These are phyloP conservation scores for Sitobion miscanthi DNA, from an alignment of 1,140 invertebrate genomes.

Conservation along the genomic window DNA sequence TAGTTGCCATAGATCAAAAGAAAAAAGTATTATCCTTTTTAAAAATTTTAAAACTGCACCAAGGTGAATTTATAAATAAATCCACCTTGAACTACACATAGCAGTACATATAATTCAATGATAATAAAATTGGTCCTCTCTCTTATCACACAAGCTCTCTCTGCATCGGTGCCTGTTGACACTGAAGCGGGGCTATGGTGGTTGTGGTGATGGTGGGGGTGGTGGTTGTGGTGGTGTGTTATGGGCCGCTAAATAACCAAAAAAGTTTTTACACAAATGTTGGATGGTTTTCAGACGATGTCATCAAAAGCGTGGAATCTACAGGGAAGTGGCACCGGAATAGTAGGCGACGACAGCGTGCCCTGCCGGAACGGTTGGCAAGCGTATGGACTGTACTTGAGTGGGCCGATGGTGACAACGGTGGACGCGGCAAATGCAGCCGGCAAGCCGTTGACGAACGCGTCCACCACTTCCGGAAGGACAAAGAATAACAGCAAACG, in stretches of 20 bases:
- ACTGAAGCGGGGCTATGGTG: too few relatives aligned
- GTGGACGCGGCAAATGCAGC: neutral
- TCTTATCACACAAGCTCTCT: too few relatives aligned
- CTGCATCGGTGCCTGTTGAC: neutral
- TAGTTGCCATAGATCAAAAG: too few relatives aligned
- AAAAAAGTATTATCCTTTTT: too few relatives aligned
- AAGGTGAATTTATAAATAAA: too few relatives aligned
- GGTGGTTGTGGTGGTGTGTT: neutral
- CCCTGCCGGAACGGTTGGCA: constrained; percentile 41
- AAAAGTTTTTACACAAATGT: neutral
- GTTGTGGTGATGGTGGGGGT: too few relatives aligned
- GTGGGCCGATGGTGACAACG: neutral
- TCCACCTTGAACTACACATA: too few relatives aligned
- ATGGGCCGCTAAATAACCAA: neutral
- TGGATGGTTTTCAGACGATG: constrained; percentile 15
- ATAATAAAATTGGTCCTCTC: too few relatives aligned
- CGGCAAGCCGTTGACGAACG: neutral
- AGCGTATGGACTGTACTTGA: constrained; percentile 32
- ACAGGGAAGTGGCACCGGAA: constrained; percentile 7
- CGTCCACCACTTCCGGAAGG: neutral
- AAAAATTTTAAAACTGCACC: neutral
- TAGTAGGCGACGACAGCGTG: constrained; percentile 22
- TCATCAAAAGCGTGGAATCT: neutral
- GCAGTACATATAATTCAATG: too few relatives aligned
- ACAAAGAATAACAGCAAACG: neutral